Base-by-base conservation (phyloP, 2,797 vertebrate species). In the Notolabrus celidotus region DNA sequence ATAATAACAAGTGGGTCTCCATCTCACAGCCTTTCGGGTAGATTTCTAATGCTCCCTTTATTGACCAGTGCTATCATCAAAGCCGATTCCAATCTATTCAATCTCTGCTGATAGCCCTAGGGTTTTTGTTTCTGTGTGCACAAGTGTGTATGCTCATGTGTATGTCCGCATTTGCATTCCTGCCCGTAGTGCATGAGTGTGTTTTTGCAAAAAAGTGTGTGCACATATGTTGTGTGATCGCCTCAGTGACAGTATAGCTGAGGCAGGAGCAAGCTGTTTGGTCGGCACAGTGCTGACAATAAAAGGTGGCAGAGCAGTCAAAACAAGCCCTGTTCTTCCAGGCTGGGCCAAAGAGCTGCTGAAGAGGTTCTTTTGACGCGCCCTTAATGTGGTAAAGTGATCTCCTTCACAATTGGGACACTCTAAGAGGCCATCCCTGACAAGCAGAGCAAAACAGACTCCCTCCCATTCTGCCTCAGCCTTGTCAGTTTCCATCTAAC, bases 281-380 rank as follows among this genome's bases (percentile, higher is more conserved):
- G 83, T 87, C 80, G 77, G 77, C 84, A 61, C 75, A 84, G 86
- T 67, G 54, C 86, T 86, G 89, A 92, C 92, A 94, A 94, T 92
- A 89, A 91, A 88, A 92, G 91, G 90, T 93, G 93, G 90, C 92
- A 92, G 90, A 89, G 55, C 90, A 94, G 93, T 95, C 94, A 95
- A 94, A 94, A 94, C 93, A 95, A 88, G 88, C 73, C 79, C 86
- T 52, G 92, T 91, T 91, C 88, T 86, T 90, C 85, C 86, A 92
- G 83, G 63, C 87, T 86, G 84, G 89, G 82, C 89, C 90, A 87
- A 88, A 94, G 89, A 91, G 89, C 83, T 71, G 85, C 67, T 93
- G 91, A 94, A 95, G 93, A 94, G 93, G 84, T 87, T 92, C 94
- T 93, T 93, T 94, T 94, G 91, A 94, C 90, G 67, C 85, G 12